These are phyloP conservation scores for Pelvicachromis taeniatus DNA, from an alignment of 2,113 vertebrate species.

Conservation along the genomic window DNA sequence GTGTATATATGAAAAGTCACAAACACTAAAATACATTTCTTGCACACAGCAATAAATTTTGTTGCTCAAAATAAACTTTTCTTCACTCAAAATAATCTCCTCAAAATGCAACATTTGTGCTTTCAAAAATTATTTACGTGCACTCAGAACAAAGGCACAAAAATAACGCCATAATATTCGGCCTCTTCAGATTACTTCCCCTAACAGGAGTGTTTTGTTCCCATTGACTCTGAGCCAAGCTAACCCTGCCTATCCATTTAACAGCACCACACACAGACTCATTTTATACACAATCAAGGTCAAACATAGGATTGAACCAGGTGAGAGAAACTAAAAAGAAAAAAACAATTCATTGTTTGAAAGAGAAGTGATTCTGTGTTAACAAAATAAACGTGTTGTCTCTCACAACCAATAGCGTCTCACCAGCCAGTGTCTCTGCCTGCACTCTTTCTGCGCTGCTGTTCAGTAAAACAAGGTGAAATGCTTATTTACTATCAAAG, in stretches of 20 bases:
- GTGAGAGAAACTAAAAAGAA: background rate
- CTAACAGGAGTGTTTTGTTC: conserved; percentile 29
- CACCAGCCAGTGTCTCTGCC: background rate
- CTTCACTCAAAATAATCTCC: no score
- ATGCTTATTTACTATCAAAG: conserved; percentile 43
- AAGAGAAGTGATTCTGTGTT: conserved; percentile 22
- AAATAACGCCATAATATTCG: no score
- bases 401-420: background rate
- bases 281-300: conserved; percentile 38
- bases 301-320: conserved; percentile 3
- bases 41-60: no score
- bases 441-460: background rate
- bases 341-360: conserved; percentile 14
- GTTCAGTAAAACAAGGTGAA: background rate
- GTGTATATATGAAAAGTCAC: no score
- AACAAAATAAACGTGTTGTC: conserved; percentile 14
- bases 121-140: no score
- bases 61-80: no score
- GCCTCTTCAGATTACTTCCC: conserved; percentile 8
- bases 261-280: background rate
- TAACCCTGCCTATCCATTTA: conserved; percentile 30
- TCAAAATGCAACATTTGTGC: no score
- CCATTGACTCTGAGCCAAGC: conserved; percentile 18
- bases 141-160: no score
- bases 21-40: no score